Evolutionary conservation across 2,888 invertebrate genomes (phyloP).

Genomic region (Dryobota labecula): DNA sequence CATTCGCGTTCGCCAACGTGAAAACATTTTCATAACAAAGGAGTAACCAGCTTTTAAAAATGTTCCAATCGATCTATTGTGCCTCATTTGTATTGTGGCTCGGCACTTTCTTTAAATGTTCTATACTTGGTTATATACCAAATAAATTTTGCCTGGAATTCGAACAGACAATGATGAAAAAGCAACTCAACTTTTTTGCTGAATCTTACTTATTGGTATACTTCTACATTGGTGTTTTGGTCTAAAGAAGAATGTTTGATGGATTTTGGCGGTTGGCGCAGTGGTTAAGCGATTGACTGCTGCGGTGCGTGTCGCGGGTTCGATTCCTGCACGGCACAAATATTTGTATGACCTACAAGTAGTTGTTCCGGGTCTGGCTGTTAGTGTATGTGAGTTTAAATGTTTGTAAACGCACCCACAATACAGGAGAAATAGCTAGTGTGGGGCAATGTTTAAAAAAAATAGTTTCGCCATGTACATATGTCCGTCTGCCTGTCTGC

Average conservation of each 20-base stretch:
- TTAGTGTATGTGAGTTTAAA: too few species aligned
- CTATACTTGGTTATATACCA: not conserved
- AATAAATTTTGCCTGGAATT: conserved; percentile 6
- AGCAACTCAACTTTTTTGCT: not conserved
- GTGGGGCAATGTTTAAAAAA: too few species aligned
- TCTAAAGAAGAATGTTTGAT: not conserved
- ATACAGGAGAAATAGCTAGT: too few species aligned
- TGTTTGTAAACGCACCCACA: too few species aligned
- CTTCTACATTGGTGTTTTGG: not conserved
- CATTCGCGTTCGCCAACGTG: conserved; percentile 63
- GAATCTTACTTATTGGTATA: not conserved
- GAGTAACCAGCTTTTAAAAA: conserved; percentile 66
- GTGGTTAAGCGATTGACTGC: too few species aligned
- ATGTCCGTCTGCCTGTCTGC: too few species aligned
- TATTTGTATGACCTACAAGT: too few species aligned
- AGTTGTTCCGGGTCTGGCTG: too few species aligned
- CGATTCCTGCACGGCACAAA: too few species aligned
- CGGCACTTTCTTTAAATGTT: conserved; percentile 17
- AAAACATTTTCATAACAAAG: conserved; percentile 77
- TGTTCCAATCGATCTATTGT: conserved; percentile 55
- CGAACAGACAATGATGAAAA: not conserved
- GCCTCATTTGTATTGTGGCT: conserved; percentile 35
- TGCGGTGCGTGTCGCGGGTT: too few species aligned
- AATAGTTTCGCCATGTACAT: too few species aligned
- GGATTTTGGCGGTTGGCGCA: too few species aligned